Evolutionary conservation across 2,888 invertebrate species (phyloP), one percentile per base, ranked within the genome.

Genomic region (Chironomus riparius): DNA sequence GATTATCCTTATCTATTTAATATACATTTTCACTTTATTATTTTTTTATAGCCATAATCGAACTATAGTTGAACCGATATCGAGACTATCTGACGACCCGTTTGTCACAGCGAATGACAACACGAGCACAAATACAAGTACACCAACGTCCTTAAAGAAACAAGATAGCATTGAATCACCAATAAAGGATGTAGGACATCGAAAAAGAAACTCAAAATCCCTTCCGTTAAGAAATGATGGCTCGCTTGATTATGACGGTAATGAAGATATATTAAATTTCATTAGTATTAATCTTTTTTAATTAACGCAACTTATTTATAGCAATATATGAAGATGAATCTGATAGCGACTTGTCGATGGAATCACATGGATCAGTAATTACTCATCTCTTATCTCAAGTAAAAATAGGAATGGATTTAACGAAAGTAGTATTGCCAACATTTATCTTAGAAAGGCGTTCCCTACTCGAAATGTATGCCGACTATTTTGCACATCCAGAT

Each of bases 401-500:
- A 78, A 95, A 97, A 85, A 97, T 98, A 81, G 98, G 98, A 78
- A 99, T 99, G 99, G 99, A 99, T 86, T 89, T 99, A 81, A 99
- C 99, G 12, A 99, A 98, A 88, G 89, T 88, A 76, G 97, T 97
- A 74, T 87, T 99, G 78, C 99, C 99, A 22, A 99, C 99, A 28
- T 99, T 99, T 83, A 99, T 99, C 80, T 86, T 99, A 80, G 99
- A 99, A 83, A 89, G 97, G 83, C 90, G 99, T 78, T 99, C 98
- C 0, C 88, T 99, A 56, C 87, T 99, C 69, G 99, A 99, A 86
- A 99, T 99, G 99, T 99, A 98, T 84, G 98, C 99, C 70, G 99
- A 99, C 86, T 99, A 98, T 83, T 98, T 99, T 86, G 97, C 99
- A 12, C 99, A 99, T 87, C 98, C 99, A 0, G 98, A 98, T 85